Percentiles rank a stretch among this genome's conserved stretches.
Evolutionary conservation across 35 echinoderm and acorn worm genomes (phyloP).

Genomic region (Chiridota heheva): DNA sequence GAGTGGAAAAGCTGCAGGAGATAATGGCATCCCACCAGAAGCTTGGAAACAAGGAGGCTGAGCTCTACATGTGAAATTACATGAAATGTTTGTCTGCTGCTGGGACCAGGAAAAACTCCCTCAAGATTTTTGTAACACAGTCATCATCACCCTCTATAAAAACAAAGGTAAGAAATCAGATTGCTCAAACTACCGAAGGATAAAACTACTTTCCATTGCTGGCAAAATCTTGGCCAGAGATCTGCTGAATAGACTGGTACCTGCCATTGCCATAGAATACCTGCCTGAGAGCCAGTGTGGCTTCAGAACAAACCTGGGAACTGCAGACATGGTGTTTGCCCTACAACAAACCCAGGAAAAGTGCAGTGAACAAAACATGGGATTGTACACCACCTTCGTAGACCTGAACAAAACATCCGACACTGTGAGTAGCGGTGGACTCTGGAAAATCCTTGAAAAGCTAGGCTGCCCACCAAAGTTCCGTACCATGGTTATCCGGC

Average conservation of each 20-base stretch:
- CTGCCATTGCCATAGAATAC: background rate
- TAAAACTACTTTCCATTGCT: slow-evolving; percentile 37
- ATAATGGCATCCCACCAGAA: slow-evolving; percentile 37
- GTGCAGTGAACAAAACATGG: too few relatives aligned
- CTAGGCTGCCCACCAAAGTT: too few relatives aligned
- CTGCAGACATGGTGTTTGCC: slow-evolving; percentile 30
- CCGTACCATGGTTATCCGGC: too few relatives aligned
- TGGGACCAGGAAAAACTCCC: slow-evolving; percentile 44
- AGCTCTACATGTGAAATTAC: slow-evolving; percentile 11
- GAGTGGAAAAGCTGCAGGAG: slow-evolving; percentile 25
- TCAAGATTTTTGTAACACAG: slow-evolving; percentile 44
- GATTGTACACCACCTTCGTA: too few relatives aligned
- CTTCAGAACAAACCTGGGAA: slow-evolving; percentile 10
- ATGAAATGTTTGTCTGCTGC: slow-evolving; percentile 33
- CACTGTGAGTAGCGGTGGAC: too few relatives aligned
- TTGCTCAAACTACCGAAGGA: slow-evolving; percentile 55
- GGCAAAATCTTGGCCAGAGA: slow-evolving; percentile 49
- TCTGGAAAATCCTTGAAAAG: too few relatives aligned
- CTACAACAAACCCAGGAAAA: too few relatives aligned
- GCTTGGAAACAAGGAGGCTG: slow-evolving; percentile 27
- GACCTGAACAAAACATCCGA: too few relatives aligned
- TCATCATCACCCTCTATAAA: slow-evolving; percentile 58
- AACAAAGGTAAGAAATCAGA: slow-evolving; percentile 47
- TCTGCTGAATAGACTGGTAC: slow-evolving; percentile 24
- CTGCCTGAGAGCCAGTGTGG: slow-evolving; percentile 47